Evolutionary conservation across 2,113 vertebrate species (phyloP).

Genomic region (Poicephalus gulielmi): DNA sequence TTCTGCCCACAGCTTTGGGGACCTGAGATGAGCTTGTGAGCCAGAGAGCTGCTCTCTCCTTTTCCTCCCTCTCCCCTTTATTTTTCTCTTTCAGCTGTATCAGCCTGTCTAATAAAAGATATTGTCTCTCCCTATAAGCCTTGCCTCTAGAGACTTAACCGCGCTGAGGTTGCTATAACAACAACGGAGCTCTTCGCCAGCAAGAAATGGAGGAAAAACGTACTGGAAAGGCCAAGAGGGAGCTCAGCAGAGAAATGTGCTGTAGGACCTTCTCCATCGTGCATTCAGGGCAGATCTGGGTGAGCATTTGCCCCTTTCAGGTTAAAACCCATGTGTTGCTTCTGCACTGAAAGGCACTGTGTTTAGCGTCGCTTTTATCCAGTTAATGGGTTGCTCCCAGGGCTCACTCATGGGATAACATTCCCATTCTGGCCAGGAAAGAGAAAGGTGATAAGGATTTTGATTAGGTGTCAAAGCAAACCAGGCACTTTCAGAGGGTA

Average conservation of each 20-base stretch:
- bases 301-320: rapidly evolving
- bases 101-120: conserved; percentile 43
- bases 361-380: rapidly evolving
- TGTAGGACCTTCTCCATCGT: rapidly evolving
- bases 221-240: neutral
- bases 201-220: neutral
- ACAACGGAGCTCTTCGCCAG: conserved; percentile 18
- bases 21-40: neutral
- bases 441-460: neutral
- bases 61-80: neutral
- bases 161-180: conserved; percentile 55
- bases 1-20: neutral
- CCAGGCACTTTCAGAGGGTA: neutral
- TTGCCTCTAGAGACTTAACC: conserved; percentile 42
- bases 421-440: neutral
- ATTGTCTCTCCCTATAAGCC: conserved; percentile 59
- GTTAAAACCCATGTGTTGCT: rapidly evolving
- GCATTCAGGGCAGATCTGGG: neutral
- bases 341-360: neutral
- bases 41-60: neutral
- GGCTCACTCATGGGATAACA: neutral
- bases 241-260: neutral
- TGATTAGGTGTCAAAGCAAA: neutral
- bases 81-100: conserved; percentile 29
- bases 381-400: neutral